phyloP scores from a whole-genome alignment of 1,140 invertebrate genomes.

The Tetragonula clypearis region DNA sequence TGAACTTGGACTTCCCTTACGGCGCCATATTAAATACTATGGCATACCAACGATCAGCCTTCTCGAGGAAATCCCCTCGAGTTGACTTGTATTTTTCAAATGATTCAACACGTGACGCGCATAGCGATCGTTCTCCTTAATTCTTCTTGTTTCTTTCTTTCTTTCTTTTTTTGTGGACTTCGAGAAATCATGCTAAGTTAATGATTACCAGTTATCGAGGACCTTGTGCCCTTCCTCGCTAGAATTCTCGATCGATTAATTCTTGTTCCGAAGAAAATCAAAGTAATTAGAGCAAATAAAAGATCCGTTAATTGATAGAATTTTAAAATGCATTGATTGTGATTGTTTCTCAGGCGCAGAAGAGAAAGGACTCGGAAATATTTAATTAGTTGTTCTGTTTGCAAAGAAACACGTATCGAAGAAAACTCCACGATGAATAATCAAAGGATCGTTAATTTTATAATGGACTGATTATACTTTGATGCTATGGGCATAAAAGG shows the following conservation, averaged over 20 bases:
- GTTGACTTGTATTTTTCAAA: not conserved
- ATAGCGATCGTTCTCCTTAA: not conserved
- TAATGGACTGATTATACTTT: too few relatives aligned
- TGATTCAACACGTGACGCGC: not conserved
- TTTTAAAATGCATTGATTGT: not conserved
- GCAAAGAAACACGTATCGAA: not conserved
- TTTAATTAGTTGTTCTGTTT: too few relatives aligned
- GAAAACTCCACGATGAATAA: too few relatives aligned
- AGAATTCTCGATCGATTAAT: not conserved
- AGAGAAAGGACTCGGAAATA: too few relatives aligned
- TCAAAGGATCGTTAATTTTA: too few relatives aligned
- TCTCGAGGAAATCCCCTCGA: not conserved
- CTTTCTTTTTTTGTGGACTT: not conserved
- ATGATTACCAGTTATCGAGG: slow-evolving; percentile 1
- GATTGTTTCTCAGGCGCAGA: too few relatives aligned
- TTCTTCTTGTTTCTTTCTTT: not conserved
- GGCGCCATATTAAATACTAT: too few relatives aligned
- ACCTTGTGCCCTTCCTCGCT: not conserved
- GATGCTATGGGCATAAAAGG: accelerated
- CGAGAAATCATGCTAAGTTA: not conserved
- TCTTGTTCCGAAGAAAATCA: too few relatives aligned
- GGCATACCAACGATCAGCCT: too few relatives aligned
- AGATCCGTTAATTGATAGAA: not conserved
- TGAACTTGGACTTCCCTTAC: slow-evolving; percentile 4
- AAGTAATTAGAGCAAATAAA: too few relatives aligned